Base-by-base conservation (phyloP, 2,113 vertebrate genomes). In the Paradoxurus hermaphroditus region DNA sequence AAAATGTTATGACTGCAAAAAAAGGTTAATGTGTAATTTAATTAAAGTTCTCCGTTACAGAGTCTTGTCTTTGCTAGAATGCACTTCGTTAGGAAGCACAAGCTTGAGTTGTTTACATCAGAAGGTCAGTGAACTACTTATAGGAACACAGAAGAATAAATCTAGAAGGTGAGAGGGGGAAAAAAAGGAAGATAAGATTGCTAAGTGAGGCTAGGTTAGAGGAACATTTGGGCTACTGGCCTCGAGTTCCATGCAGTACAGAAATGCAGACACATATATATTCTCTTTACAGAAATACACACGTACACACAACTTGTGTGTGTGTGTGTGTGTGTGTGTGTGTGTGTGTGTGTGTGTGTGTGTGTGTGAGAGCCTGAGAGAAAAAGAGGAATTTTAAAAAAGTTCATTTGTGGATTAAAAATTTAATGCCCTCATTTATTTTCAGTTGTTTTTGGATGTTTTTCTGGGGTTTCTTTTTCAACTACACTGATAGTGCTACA, bases 401-500 rank as follows among this genome's bases (percentile, higher is more conserved):
- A 77, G 59, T 94, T 81, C 31, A 84, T 87, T 62, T 95, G 27
- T 49, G 29, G 16, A 79, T 91, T 81, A 84, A 87, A 51, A 77
- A 70, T 79, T 44, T 59, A 95, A 70, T 91, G 19, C 25, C 1
- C 15, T 39, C 41, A n/a, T 85, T 90, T 70, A 70, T 16, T 93
- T 85, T 88, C 41, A 70, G 29, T 93, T 77, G 39, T 78, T 93
- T 96, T 89, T 93, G 39, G 87, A 78, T 86, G 31, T 92, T 84
- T 41, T 10, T 9, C 41, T 85, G 27, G 41, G 23, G 51, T 86
- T 97, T 95, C 41, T 67, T 97, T 92, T 93, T 86, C 78, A 96
- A 82, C 16, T 36, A 36, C 4, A 83, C 1, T 39, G 14, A 79
- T 36, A 46, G 16, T 77, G 25, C 19, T 85, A 34, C 15, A 63